Base-by-base conservation (phyloP, 2,888 invertebrate genomes). In the Smittia aterrima region DNA sequence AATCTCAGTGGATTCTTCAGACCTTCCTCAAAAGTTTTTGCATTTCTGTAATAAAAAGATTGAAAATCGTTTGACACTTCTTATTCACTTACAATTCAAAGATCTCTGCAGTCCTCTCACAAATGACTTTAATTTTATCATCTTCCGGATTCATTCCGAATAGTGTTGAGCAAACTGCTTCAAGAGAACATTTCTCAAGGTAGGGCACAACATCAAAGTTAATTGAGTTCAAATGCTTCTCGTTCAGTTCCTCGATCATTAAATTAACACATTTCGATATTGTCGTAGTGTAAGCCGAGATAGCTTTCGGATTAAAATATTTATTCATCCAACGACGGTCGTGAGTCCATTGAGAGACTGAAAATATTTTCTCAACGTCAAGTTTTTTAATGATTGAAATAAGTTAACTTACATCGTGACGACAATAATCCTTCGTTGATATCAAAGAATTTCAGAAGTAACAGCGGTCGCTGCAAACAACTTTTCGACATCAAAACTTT, bases 401-500 rank as follows among this genome's bases (percentile, higher is more conserved):
- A n/a, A n/a, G n/a, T n/a, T n/a, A n/a, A 64, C 64, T 64, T 16
- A 64, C 64, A 64, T 64, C 64, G 1, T 13, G 64, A 64, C 1
- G 64, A 64, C 16, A 64, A 27, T 4, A 64, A 16, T 27, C 64
- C 64, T 4, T 64, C 64, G 27, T 64, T 13, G 24, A 64, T n/a
- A 27, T 64, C 64, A n/a, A 64, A 64, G 16, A 64, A 64, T 16
- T 64, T 64, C 3, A 64, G 27, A 9, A 64, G 25, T 25, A 64
- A 6, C 2, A 64, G 64, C 4, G 64, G 64, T n/a, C 64, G 24
- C 22, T 64, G 64, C 27, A 27, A 22, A 16, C 64, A 64, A n/a
- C 27, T 64, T 27, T 64, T 64, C 13, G 64, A 64, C 27, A 27
- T 64, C 64, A 64, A 64, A 27, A 64, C 64, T 27, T 64, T 64